Conservation (phyloP, 2,797 vertebrate genomes). For the Sebastes nivosus region DNA sequence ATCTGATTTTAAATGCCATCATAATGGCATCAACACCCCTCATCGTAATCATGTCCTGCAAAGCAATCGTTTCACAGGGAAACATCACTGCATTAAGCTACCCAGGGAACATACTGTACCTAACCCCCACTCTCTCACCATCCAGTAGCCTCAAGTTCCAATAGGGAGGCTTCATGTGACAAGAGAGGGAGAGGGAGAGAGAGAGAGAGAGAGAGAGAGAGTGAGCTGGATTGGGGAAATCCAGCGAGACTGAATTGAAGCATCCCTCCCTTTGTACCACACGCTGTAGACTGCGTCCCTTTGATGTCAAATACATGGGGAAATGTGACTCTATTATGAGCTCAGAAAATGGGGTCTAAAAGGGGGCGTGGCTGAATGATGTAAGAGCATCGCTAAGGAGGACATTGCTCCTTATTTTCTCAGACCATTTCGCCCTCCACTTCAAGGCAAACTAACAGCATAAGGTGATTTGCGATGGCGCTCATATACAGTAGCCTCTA, state of each 20-base stretch:
- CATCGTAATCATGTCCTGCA: constrained; percentile 22
- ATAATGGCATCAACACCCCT: constrained; percentile 21
- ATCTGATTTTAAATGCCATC: constrained; percentile 37
- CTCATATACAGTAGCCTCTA: constrained; percentile 32
- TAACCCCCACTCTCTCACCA: constrained; percentile 37
- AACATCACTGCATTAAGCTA: constrained; percentile 26
- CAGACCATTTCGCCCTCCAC: background rate
- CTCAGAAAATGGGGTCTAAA: constrained; percentile 58
- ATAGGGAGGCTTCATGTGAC: constrained; percentile 27
- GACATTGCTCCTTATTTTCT: constrained; percentile 8
- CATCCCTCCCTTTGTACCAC: constrained; percentile 43
- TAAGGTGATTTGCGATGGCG: constrained; percentile 33
- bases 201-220: background rate
- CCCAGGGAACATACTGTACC: constrained; percentile 50
- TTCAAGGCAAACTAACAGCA: constrained; percentile 17
- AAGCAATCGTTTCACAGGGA: constrained; percentile 17
- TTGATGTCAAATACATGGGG: constrained; percentile 63
- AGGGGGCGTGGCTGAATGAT: constrained; percentile 49
- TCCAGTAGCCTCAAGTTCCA: constrained; percentile 50
- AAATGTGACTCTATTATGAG: constrained; percentile 47
- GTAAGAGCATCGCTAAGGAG: constrained; percentile 41
- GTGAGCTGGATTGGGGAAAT: constrained; percentile 28
- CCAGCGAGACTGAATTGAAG: constrained; percentile 49
- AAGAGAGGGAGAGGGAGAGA: background rate
- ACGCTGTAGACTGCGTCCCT: constrained; percentile 41